Conservation (phyloP, 2,113 vertebrate genomes). For the Fregata magnificens region DNA sequence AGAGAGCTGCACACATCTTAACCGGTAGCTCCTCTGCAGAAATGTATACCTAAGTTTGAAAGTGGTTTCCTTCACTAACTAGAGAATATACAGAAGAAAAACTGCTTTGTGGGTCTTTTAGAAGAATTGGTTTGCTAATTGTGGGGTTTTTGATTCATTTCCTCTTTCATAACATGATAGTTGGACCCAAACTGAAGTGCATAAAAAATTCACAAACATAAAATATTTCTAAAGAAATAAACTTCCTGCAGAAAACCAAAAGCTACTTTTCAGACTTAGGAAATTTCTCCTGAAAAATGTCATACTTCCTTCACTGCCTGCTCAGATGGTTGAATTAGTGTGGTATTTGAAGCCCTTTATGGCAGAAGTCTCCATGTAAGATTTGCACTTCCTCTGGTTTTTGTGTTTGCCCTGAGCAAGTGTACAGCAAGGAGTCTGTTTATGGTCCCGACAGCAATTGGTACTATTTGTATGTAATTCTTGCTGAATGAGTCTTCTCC, state of each 20-base stretch:
- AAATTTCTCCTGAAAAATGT: background rate
- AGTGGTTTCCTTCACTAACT: background rate
- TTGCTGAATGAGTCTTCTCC: background rate
- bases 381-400: background rate
- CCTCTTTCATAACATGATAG: background rate
- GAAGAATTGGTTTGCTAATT: background rate
- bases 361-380: background rate
- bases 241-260: background rate
- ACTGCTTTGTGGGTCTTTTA: background rate
- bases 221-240: background rate
- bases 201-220: background rate
- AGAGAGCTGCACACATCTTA: background rate
- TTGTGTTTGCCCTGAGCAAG: rapidly evolving
- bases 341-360: background rate
- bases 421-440: background rate
- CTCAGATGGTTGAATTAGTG: background rate
- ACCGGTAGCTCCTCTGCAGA: background rate
- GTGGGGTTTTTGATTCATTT: background rate
- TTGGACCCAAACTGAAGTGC: background rate
- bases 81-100: background rate
- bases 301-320: background rate
- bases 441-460: background rate
- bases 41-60: background rate
- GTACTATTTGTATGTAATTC: background rate
- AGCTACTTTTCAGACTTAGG: background rate